Evolutionary conservation across 2,113 vertebrate species (phyloP).

Genomic region (Jaculus jaculus): DNA sequence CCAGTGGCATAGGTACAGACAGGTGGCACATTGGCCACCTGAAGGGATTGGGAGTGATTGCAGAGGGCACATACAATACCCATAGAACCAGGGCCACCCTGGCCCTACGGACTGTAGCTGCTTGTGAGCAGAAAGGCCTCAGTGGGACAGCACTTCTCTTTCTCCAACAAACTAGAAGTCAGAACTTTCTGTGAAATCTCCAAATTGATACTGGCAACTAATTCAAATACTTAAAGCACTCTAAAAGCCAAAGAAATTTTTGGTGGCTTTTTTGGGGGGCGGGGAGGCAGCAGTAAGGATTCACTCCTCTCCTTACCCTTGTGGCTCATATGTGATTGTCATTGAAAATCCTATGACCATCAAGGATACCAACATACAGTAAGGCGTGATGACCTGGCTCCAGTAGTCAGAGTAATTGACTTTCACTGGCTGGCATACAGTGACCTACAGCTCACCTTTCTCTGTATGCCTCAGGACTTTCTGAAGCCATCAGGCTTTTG

Average conservation of each 20-base stretch:
- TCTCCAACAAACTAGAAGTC: background rate
- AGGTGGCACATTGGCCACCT: background rate
- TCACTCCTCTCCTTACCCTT: background rate
- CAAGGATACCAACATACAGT: background rate
- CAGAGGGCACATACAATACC: accelerated
- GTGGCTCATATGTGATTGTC: background rate
- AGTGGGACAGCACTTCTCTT: background rate
- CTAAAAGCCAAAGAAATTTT: background rate
- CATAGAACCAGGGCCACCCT: background rate
- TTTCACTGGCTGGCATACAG: background rate
- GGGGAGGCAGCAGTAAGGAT: background rate
- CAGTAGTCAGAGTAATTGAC: background rate
- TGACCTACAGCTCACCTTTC: background rate
- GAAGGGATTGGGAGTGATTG: too few relatives aligned
- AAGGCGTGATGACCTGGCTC: background rate
- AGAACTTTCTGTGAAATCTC: background rate
- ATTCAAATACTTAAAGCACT: background rate
- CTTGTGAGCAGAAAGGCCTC: background rate
- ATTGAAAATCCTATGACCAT: background rate
- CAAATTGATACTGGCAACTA: background rate
- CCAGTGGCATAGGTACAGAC: too few relatives aligned
- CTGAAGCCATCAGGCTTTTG: background rate
- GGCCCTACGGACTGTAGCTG: background rate
- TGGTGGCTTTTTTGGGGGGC: background rate
- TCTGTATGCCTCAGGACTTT: too few relatives aligned